These are phyloP conservation scores for Netelia melanura DNA, from an alignment of 2,888 invertebrate species.

Conservation along the genomic window DNA sequence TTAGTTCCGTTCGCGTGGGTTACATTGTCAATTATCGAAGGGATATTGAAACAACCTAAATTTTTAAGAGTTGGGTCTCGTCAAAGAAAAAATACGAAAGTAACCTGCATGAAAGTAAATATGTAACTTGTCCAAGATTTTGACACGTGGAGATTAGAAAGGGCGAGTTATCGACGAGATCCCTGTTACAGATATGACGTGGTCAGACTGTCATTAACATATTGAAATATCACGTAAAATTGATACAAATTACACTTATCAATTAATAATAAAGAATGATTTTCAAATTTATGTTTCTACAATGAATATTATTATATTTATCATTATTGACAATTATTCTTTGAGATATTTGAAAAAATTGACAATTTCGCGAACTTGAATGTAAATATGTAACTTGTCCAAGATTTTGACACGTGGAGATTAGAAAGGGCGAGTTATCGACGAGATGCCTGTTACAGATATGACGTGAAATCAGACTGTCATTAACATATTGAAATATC, in stretches of 20 bases:
- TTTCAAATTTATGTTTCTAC: no score
- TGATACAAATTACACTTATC: no score
- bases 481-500: no score
- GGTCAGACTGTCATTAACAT: no score
- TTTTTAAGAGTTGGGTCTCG: background rate
- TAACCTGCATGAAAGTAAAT: background rate
- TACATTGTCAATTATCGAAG: background rate
- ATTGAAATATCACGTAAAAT: no score
- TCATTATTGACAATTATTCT: no score
- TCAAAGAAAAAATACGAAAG: background rate
- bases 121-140: background rate
- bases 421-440: background rate
- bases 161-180: background rate
- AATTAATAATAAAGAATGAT: no score
- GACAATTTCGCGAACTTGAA: no score
- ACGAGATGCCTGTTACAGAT: background rate
- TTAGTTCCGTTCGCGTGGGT: background rate
- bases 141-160: background rate
- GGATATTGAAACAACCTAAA: background rate
- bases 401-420: background rate
- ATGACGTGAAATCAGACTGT: no score
- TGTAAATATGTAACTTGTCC: background rate
- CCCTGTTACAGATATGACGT: no score
- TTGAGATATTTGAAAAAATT: no score
- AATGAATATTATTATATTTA: no score